Evolutionary conservation across 2,113 vertebrate species (phyloP).

Genomic region (Ctenodactylus gundi): DNA sequence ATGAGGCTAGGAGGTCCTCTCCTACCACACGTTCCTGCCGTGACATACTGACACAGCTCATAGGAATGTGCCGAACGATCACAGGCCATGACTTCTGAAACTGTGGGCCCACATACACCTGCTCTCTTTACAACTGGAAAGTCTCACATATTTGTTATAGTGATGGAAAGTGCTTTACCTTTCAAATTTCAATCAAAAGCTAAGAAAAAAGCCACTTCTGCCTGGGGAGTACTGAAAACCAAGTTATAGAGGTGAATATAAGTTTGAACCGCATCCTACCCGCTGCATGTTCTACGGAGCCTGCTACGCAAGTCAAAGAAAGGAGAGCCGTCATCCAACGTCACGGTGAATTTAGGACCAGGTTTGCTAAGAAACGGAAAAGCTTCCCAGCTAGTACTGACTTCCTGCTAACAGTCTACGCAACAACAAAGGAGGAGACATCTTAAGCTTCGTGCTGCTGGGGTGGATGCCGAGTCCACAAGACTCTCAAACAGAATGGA

Average conservation of each 20-base stretch:
- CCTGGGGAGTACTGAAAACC: background rate
- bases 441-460: background rate
- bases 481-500: background rate
- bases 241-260: background rate
- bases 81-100: background rate
- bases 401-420: background rate
- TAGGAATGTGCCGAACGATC: background rate
- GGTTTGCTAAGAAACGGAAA: background rate
- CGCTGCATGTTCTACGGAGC: background rate
- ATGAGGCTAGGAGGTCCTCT: background rate
- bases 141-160: background rate
- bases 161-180: background rate
- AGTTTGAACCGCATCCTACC: background rate
- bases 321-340: too few species aligned
- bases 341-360: background rate
- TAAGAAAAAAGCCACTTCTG: conserved; percentile 30
- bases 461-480: background rate
- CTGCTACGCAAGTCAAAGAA: background rate
- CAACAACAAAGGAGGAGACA: background rate
- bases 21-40: too few species aligned
- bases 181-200: background rate
- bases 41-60: background rate
- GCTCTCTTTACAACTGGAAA: background rate
- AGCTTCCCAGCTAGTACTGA: background rate
- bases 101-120: background rate